Percentiles rank a stretch among this genome's conserved stretches.
Conservation (phyloP, 2,888 invertebrate species). For the Drosophila sordidapex region DNA sequence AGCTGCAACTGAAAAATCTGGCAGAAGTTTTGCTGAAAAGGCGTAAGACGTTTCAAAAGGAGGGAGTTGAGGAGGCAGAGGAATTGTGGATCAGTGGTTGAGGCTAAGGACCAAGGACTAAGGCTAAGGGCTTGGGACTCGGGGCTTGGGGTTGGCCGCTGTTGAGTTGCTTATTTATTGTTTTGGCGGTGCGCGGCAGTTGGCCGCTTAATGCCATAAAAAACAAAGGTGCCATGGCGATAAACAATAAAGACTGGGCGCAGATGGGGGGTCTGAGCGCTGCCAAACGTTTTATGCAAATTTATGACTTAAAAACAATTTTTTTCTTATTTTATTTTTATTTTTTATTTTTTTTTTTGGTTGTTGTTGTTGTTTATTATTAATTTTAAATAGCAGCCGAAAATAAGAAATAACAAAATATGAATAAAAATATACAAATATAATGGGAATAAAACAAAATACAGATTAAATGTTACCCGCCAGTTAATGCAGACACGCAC, state of each 20-base stretch:
- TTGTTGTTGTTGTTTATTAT: conserved; percentile 52
- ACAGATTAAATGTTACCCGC: conserved; percentile 15
- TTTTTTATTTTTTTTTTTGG: conserved; percentile 33
- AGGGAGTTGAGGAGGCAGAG: background rate
- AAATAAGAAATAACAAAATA: conserved; percentile 8
- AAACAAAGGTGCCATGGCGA: conserved; percentile 76
- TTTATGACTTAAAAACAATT: conserved; percentile 61
- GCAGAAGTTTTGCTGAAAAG: conserved; percentile 67
- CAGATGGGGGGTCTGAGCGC: conserved; percentile 1
- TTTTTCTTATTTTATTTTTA: background rate
- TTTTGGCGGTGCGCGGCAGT: conserved; percentile 75
- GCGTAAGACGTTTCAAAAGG: conserved; percentile 61
- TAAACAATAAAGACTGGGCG: conserved; percentile 63
- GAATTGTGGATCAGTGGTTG: conserved; percentile 27
- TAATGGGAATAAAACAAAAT: conserved; percentile 10
- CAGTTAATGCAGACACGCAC: conserved; percentile 3
- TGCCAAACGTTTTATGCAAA: conserved; percentile 65
- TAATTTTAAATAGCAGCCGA: conserved; percentile 42
- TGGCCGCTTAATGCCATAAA: conserved; percentile 76
- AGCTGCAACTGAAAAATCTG: conserved; percentile 69
- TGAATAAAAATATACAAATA: conserved; percentile 7
- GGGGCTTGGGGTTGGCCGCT: conserved; percentile 12
- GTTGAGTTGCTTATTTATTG: conserved; percentile 70
- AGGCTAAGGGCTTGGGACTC: background rate
- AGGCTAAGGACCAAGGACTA: conserved; percentile 8